Base-by-base conservation (phyloP, 2,888 invertebrate genomes). In the Meghimatium bilineatum region DNA sequence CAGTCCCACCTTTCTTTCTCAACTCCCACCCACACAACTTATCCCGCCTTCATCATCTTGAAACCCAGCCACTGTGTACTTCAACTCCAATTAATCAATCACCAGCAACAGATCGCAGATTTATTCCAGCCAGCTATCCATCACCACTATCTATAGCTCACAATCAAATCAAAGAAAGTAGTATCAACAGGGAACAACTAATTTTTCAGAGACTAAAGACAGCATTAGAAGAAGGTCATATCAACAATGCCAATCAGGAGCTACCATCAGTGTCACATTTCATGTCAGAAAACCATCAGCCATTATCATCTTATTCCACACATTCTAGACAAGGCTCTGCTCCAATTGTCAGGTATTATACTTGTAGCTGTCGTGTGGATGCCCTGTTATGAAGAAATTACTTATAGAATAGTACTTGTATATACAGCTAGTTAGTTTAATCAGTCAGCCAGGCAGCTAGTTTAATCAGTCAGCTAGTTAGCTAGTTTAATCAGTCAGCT, bases 1-100 rank as follows among this genome's bases (percentile, higher is more conserved):
- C 60, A 14, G 56, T 60, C 29, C 72, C 80, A n/a, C 80, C 72
- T 29, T 72, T 44, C 34, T 20, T 52, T 20, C n/a, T 63, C 5
- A 77, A 60, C 20, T 14, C n/a, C n/a, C 36, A 63, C 14, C 26
- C 36, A 60, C 38, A 34, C 8, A 26, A n/a, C 38, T 34, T 74
- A n/a, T 60, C 81, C n/a, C 71, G 32, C 44, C 49, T 26, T 20
- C 36, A 56, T 36, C 36, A 67, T n/a, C 0, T 69, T 36, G 82
- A 82, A n/a, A 38, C 77, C 26, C 77, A 76, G 17, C 82, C 82
- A 2, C 56, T 77, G 10, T 76, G 82, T 32, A 82, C 82, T 17
- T 82, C 82, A 29, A 82, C 82, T 69, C 82, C 82, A 38, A 52
- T 82, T 32, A 38, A 29, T 44, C 82, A 82, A 60, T 82, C 82